phyloP scores from a whole-genome alignment of 2,888 invertebrate species.

The Troides helena region DNA sequence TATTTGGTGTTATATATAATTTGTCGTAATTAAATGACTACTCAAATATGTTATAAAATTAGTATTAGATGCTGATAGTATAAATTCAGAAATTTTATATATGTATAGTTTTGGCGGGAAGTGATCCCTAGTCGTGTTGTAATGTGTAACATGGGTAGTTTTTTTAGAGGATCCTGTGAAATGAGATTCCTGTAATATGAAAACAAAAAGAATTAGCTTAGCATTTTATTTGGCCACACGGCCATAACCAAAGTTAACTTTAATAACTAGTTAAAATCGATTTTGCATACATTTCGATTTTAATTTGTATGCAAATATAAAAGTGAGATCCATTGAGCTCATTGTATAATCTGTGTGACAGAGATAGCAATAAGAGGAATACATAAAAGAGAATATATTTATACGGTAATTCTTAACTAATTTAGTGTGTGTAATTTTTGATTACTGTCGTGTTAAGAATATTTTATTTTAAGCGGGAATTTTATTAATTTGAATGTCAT shows the following conservation, averaged over 20 bases:
- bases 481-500: constrained; percentile 8
- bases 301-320: constrained; percentile 50
- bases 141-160: constrained; percentile 4
- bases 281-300: constrained; percentile 43
- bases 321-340: constrained; percentile 73
- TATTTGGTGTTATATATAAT: constrained; percentile 27
- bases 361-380: constrained; percentile 74
- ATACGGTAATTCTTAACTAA: constrained; percentile 45
- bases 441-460: constrained; percentile 38
- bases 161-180: constrained; percentile 2
- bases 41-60: constrained; percentile 17
- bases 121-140: constrained; percentile 13
- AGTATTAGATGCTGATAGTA: constrained; percentile 2
- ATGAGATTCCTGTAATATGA: constrained; percentile 12
- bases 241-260: constrained; percentile 20
- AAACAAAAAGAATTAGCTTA: constrained; percentile 1
- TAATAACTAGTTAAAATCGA: constrained; percentile 10
- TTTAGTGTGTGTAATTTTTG: constrained; percentile 49
- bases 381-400: constrained; percentile 51
- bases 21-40: constrained; percentile 31
- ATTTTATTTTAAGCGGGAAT: constrained; percentile 28
- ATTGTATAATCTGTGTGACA: constrained; percentile 71
- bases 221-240: constrained; percentile 6
- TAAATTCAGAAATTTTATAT: constrained; percentile 9
- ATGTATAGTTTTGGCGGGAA: constrained; percentile 11